These are phyloP conservation scores for Battus philenor DNA, from an alignment of 1,140 invertebrate genomes.

Conservation along the genomic window DNA sequence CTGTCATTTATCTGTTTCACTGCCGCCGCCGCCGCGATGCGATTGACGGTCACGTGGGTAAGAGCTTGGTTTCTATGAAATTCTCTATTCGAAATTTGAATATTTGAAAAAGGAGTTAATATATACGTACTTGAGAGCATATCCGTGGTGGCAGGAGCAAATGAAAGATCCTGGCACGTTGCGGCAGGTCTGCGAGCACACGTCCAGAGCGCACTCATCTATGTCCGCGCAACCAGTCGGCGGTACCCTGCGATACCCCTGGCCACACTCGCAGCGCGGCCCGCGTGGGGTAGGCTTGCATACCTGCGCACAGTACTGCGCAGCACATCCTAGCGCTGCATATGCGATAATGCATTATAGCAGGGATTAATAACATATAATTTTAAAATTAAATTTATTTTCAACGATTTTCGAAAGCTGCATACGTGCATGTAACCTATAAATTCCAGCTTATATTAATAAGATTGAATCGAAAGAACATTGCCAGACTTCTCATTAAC, in stretches of 20 bases:
- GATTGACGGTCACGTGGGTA: too few species aligned
- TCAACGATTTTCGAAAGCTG: too few species aligned
- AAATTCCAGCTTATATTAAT: too few species aligned
- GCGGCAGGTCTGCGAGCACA: slow-evolving; percentile 83
- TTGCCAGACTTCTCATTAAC: too few species aligned
- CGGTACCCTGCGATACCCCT: slow-evolving; percentile 77
- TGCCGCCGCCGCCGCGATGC: too few species aligned
- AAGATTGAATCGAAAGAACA: too few species aligned
- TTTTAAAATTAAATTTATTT: too few species aligned
- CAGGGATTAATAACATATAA: too few species aligned
- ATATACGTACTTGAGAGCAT: slow-evolving; percentile 75
- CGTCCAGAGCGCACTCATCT: slow-evolving; percentile 79
- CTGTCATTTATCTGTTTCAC: too few species aligned
- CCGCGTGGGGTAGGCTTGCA: slow-evolving; percentile 83
- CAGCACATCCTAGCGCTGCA: slow-evolving; percentile 79
- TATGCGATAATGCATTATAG: too few species aligned
- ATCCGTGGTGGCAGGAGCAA: slow-evolving; percentile 88
- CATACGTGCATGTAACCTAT: too few species aligned
- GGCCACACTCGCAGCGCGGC: slow-evolving; percentile 81
- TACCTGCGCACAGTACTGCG: slow-evolving; percentile 75
- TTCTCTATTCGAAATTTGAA: not conserved
- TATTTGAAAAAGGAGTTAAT: not conserved
- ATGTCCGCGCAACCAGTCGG: slow-evolving; percentile 79
- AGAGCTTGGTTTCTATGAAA: too few species aligned
- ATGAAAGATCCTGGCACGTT: slow-evolving; percentile 82